Base-by-base conservation (phyloP, 1,140 invertebrate species). In the Psilanteris sp. region DNA sequence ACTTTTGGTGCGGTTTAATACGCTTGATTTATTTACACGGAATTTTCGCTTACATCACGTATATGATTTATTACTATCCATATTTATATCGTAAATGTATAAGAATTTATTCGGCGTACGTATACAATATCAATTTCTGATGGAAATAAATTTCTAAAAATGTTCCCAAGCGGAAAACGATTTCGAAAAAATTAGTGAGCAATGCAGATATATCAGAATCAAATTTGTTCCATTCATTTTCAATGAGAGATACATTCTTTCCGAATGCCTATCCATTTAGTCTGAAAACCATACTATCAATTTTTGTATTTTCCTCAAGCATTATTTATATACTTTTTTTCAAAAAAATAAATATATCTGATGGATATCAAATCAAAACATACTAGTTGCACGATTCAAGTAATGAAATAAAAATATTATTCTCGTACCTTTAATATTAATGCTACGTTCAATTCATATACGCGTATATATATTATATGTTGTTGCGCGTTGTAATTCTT, bases 111-210 rank as follows among this genome's bases (percentile, higher is more conserved):
- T 64, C 27, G 34, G 29, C 6, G 20, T 46, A 13, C 31, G 29
- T 59, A 10, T 5, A 11, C 16, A 20, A 22, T 27, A 36, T 36
- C n/a, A 46, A 59, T 27, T 27, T 44, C 6, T 20, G 54, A 15
- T 11, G 18, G 18, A 64, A 64, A 52, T 31, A 44, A 41, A 50
- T 32, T 44, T 27, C 13, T 31, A n/a, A 16, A 16, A 15, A 10
- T 20, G 2, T 8, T 48, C 4, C 36, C 36, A 5, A 22, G 34
- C 32, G 27, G 27, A 41, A 32, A 50, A 15, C 34, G 43, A 29
- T 62, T 62, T 41, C 7, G 13, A 44, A 48, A 29, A 50, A 50
- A 50, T 36, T 44, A 59, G 16, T 13, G 27, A 3, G 27, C 15
- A 6, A 22, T 48, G 20, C 13, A 20, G 16, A 31, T 14, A 3